Percentiles rank a stretch among this genome's conserved stretches.
Evolutionary conservation across 2,113 vertebrate genomes (phyloP).

Genomic region (Lophotis ruficrista): DNA sequence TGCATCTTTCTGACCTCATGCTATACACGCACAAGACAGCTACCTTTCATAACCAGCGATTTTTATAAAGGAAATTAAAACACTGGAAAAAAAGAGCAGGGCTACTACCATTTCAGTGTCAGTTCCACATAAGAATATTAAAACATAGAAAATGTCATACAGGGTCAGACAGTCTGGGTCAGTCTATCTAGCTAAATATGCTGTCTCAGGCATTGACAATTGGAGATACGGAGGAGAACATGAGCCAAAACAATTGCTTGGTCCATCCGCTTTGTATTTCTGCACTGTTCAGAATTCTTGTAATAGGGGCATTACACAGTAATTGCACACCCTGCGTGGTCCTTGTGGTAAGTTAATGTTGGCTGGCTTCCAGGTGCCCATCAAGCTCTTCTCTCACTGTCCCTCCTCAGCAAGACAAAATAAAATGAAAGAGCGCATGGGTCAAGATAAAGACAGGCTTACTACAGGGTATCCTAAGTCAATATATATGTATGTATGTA

Average conservation of each 20-base stretch:
- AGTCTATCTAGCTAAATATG: not conserved
- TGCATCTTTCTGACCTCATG: not conserved
- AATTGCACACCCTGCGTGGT: not conserved
- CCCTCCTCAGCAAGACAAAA: not conserved
- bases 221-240: not conserved
- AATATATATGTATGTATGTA: too few relatives aligned
- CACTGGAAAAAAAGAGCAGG: not conserved
- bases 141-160: not conserved
- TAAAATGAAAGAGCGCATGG: not conserved
- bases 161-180: not conserved
- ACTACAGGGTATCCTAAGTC: too few relatives aligned
- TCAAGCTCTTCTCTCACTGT: not conserved
- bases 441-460: not conserved
- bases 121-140: not conserved
- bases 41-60: rapidly evolving
- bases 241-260: not conserved
- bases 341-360: not conserved
- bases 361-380: not conserved
- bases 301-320: not conserved
- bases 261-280: not conserved
- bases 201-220: not conserved
- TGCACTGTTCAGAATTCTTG: not conserved
- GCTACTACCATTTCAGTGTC: not conserved
- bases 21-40: not conserved
- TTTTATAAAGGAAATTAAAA: not conserved